These are phyloP conservation scores for Eledone cirrhosa DNA, from an alignment of 2,888 invertebrate genomes.

Conservation along the genomic window DNA sequence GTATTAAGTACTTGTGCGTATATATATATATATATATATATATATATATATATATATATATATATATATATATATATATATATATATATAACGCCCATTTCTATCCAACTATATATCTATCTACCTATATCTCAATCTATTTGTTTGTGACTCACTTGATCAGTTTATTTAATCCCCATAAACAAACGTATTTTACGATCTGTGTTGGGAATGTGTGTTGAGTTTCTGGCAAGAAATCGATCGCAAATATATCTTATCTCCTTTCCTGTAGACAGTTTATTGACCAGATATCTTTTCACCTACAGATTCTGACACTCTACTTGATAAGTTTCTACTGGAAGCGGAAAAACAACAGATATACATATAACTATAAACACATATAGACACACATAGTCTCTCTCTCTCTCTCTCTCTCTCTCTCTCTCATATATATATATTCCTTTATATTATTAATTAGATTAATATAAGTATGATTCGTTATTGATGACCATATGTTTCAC, in stretches of 20 bases:
- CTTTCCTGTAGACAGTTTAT: too few species aligned
- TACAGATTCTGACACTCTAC: not conserved
- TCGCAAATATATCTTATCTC: too few species aligned
- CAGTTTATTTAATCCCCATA: too few species aligned
- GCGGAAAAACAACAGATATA: not conserved
- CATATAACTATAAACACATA: not conserved
- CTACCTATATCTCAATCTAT: not conserved
- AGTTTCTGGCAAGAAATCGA: too few species aligned
- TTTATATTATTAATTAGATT: too few species aligned
- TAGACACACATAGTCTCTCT: not conserved
- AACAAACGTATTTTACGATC: too few species aligned
- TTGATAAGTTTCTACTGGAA: not conserved
- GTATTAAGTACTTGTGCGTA: not conserved
- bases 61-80: not conserved
- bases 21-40: not conserved
- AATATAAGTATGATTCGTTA: too few species aligned
- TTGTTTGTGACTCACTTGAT: not conserved
- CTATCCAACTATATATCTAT: not conserved
- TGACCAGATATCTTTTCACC: not conserved
- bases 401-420: not conserved
- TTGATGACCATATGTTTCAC: too few species aligned
- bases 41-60: not conserved
- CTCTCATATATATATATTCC: not conserved
- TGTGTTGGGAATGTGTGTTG: too few species aligned
- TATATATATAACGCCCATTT: not conserved